phyloP scores from a whole-genome alignment of 2,797 vertebrate species.

The Tenualosa thibaudeaui region DNA sequence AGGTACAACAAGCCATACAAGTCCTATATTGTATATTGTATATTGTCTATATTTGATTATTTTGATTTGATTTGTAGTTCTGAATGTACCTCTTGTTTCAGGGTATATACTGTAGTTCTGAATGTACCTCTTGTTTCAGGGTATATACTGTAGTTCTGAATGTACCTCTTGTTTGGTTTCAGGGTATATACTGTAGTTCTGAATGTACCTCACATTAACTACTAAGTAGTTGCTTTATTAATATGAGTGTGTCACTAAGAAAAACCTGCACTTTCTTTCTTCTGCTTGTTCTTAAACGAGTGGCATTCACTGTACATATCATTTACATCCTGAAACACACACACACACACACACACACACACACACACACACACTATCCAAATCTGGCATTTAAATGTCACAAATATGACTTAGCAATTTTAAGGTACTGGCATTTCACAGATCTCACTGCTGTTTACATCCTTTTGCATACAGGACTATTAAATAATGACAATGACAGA shows the following conservation, averaged over 20 bases:
- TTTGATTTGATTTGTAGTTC: not conserved
- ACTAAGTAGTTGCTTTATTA: not conserved
- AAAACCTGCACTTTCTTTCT: not conserved
- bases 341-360: not conserved
- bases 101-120: no score
- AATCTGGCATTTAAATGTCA: constrained; percentile 56
- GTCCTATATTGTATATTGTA: not conserved
- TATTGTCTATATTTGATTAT: not conserved
- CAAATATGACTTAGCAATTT: constrained; percentile 45
- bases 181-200: not conserved
- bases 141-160: no score
- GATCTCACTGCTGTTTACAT: constrained; percentile 41
- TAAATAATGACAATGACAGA: constrained; percentile 45
- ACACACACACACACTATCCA: constrained; percentile 18
- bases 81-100: no score
- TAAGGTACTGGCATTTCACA: constrained; percentile 46
- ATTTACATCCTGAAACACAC: not conserved
- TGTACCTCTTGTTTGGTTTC: not conserved
- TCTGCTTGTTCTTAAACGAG: not conserved
- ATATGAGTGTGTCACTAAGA: not conserved
- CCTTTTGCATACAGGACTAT: constrained; percentile 40
- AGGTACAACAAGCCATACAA: not conserved
- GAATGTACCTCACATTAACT: not conserved
- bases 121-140: no score
- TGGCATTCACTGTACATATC: not conserved